phyloP scores from a whole-genome alignment of 2,113 vertebrate species.

The Vidua chalybeata region DNA sequence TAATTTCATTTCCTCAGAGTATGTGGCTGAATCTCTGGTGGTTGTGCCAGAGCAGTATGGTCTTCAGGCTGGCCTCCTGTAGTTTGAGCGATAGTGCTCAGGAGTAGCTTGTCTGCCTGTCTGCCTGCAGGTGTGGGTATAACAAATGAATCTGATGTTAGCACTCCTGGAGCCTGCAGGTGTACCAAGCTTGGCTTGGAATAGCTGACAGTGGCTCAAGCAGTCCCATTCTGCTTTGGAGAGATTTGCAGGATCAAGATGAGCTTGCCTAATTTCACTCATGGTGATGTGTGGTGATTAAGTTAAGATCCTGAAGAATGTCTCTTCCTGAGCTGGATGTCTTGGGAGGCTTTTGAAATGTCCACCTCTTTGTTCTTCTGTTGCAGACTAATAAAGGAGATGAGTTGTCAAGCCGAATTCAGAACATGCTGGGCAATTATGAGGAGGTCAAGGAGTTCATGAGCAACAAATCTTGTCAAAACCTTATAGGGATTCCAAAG shows the following conservation, averaged over 20 bases:
- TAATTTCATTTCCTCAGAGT: not conserved
- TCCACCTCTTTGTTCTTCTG: not conserved
- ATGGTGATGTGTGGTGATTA: not conserved
- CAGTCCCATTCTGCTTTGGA: not conserved
- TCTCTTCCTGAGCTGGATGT: not conserved
- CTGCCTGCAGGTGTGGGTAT: not conserved
- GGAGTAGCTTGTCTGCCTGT: not conserved
- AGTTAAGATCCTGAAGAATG: not conserved
- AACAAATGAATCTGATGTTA: not conserved
- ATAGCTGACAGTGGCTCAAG: not conserved
- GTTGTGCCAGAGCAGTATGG: not conserved
- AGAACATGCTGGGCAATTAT: constrained; percentile 91
- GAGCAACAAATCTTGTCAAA: constrained; percentile 68
- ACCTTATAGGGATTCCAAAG: constrained; percentile 66
- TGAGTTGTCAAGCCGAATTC: constrained; percentile 90
- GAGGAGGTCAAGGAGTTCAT: constrained; percentile 86
- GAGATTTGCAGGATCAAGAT: not conserved
- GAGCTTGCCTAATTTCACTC: not conserved
- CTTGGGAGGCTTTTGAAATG: not conserved
- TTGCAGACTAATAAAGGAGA: constrained; percentile 89
- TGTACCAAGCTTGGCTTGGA: not conserved
- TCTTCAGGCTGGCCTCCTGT: not conserved
- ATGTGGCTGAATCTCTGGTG: not conserved
- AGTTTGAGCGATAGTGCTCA: not conserved
- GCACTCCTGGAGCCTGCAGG: not conserved